Base-by-base conservation (phyloP, 1,140 invertebrate species). In the Conopomorpha cramerella region DNA sequence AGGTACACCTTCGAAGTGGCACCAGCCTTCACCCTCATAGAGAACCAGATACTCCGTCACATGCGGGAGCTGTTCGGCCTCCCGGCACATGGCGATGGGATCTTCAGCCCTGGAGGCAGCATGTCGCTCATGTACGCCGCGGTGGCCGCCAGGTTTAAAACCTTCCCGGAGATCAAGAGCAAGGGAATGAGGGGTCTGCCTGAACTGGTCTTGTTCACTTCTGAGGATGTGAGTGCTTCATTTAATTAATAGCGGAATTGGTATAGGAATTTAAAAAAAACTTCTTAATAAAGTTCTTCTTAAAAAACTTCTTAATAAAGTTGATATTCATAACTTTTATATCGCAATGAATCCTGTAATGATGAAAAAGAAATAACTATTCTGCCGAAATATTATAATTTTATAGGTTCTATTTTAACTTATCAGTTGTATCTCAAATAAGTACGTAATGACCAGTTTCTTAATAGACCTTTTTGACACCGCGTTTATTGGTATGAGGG, bases 81-180 rank as follows among this genome's bases (percentile, higher is more conserved):
- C 58, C 29, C 47, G 36, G n/a, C n/a, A n/a, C 52, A 81, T 16
- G 86, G 82, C 1, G 88, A 90, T 56, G 88, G 88, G 2, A 88
- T 90, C n/a, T 83, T 90, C 35, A 78, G 82, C 26, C 87, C 88
- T n/a, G 89, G 94, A 28, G 95, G 94, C 3, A 93, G 92, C 38
- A 82, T 93, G 1, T 88, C 93, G 0, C 95, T 96, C 56, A 84
- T 96, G 81, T 83, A 79, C 52, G 92, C 84, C 0, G 79, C 96
- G 37, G 82, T 90, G 2, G 56, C 90, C 10, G 93, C 94, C 0
- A 82, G 94, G 29, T 90, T 89, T 55, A 79, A 81, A 23, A 67
- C 71, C 15, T 84, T 86, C 40, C 95, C 95, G 0, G 72, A 89
- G 3, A 77, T 86, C 0, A 96, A 96, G 64, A 76, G 64, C 0